These are phyloP conservation scores for Alentia gelatinosa DNA, from an alignment of 2,888 invertebrate species.

Conservation along the genomic window DNA sequence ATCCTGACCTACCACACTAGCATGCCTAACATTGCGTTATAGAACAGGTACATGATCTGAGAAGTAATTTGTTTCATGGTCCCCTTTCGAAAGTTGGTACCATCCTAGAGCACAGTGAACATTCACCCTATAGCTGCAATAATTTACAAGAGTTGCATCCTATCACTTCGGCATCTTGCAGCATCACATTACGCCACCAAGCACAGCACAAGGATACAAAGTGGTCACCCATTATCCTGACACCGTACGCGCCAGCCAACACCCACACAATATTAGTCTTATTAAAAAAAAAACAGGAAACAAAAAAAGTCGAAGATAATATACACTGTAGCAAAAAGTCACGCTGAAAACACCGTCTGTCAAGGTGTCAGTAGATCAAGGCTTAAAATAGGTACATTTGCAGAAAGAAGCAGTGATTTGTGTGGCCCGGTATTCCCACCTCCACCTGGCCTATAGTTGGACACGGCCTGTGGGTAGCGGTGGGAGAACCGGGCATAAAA, in stretches of 20 bases:
- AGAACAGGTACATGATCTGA: neutral
- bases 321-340: neutral
- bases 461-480: neutral
- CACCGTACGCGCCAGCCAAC: neutral
- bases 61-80: neutral
- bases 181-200: neutral
- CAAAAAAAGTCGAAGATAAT: neutral
- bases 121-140: neutral
- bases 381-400: neutral
- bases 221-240: neutral
- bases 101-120: neutral
- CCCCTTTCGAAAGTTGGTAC: conserved; percentile 21
- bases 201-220: neutral
- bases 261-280: neutral
- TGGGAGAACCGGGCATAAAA: neutral
- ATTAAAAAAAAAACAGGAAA: too few species aligned
- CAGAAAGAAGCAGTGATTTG: too few species aligned
- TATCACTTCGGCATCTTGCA: neutral
- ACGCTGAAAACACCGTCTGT: neutral
- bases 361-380: neutral
- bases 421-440: too few species aligned
- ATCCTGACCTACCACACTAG: neutral
- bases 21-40: neutral
- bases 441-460: too few species aligned
- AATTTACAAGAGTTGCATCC: neutral